These are phyloP conservation scores for Phrynocephalus versicolor DNA, from an alignment of 2,113 vertebrate genomes.

Conservation along the genomic window DNA sequence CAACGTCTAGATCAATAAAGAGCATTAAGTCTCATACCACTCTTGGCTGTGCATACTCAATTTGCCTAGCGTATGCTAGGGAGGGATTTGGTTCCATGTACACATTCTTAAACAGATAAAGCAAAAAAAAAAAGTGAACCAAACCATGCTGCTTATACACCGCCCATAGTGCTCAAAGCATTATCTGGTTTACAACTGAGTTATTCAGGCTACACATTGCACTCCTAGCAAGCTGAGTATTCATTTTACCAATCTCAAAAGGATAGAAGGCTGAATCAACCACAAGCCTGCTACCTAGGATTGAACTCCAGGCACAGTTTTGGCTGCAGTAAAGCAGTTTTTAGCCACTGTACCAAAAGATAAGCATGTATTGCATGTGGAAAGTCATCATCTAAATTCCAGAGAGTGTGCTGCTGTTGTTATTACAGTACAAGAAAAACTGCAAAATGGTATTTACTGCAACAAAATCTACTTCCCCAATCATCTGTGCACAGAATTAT, in stretches of 20 bases:
- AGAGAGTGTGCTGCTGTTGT: background rate
- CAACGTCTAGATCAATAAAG: constrained; percentile 75
- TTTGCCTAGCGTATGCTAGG: constrained; percentile 55
- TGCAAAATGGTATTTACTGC: constrained; percentile 8
- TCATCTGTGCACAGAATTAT: constrained; percentile 28
- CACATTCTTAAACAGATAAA: constrained; percentile 57
- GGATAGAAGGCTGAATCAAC: too few relatives aligned
- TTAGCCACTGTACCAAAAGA: too few relatives aligned
- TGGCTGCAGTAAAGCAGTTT: too few relatives aligned
- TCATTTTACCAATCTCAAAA: too few relatives aligned
- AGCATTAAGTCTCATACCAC: constrained; percentile 72
- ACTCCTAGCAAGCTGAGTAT: too few relatives aligned
- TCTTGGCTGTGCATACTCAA: constrained; percentile 62
- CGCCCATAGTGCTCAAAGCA: too few relatives aligned
- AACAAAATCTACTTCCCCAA: constrained; percentile 44
- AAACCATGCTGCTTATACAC: too few relatives aligned
- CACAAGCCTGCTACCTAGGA: too few relatives aligned
- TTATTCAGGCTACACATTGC: too few relatives aligned
- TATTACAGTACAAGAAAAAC: constrained; percentile 18
- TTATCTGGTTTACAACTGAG: too few relatives aligned
- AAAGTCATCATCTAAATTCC: constrained; percentile 36
- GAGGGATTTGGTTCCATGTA: constrained; percentile 59
- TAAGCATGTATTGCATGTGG: constrained; percentile 48
- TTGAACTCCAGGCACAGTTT: too few relatives aligned
- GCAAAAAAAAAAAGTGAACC: too few relatives aligned